These are phyloP conservation scores for Anabacerthia variegaticeps DNA, from an alignment of 2,797 vertebrate genomes.

Conservation along the genomic window DNA sequence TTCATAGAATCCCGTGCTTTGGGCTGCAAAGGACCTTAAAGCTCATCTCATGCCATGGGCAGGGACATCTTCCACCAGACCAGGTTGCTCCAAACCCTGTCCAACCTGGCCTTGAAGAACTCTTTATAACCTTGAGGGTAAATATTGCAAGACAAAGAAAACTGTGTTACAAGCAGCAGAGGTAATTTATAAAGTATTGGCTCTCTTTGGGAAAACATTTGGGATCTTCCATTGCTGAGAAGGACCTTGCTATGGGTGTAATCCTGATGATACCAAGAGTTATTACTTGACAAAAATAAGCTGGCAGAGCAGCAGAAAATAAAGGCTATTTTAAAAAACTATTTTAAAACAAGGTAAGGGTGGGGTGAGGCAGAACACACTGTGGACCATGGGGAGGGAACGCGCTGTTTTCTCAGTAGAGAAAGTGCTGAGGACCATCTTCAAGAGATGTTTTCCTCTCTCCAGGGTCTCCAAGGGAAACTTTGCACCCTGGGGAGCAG, in stretches of 20 bases:
- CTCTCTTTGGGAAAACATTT: not conserved
- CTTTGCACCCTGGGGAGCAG: not conserved
- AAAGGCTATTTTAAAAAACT: not conserved
- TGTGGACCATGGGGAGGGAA: not conserved
- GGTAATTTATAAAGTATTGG: not conserved
- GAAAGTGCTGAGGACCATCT: not conserved
- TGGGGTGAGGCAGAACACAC: not conserved
- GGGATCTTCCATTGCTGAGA: not conserved
- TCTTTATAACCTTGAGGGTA: not conserved
- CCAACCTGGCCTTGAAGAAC: not conserved
- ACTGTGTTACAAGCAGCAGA: not conserved
- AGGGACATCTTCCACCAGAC: not conserved
- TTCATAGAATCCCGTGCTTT: not conserved
- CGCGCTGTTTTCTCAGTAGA: fast-evolving
- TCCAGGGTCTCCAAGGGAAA: not conserved
- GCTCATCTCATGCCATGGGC: not conserved
- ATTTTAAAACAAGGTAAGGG: not conserved
- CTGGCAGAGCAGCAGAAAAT: not conserved
- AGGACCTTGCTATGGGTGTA: not conserved
- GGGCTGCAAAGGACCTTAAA: not conserved
- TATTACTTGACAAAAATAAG: not conserved
- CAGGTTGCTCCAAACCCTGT: not conserved
- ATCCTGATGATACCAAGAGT: not conserved
- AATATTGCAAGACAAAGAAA: not conserved
- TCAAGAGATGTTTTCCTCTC: not conserved